Evolutionary conservation across 2,888 invertebrate species (phyloP).

Genomic region (Peribatodes rhomboidaria): DNA sequence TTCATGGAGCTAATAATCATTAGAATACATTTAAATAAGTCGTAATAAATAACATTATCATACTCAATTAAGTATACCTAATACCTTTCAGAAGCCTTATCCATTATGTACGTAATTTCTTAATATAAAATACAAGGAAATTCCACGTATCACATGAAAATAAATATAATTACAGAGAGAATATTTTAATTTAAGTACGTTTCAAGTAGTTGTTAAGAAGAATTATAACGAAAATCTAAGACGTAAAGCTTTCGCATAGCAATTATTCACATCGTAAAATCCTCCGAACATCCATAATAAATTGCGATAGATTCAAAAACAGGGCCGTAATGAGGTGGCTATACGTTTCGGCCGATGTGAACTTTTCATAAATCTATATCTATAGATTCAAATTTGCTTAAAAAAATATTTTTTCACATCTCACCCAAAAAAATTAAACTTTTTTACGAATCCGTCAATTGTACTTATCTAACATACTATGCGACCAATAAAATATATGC

Average conservation of each 20-base stretch:
- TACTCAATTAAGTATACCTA: too few relatives aligned
- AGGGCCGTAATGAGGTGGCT: conserved; percentile 9
- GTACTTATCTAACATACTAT: too few relatives aligned
- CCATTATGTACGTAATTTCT: neutral
- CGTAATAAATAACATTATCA: too few relatives aligned
- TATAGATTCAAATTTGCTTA: too few relatives aligned
- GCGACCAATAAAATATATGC: too few relatives aligned
- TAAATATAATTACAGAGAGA: neutral
- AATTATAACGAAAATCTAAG: conserved; percentile 17
- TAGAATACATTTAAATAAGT: too few relatives aligned
- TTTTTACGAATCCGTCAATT: too few relatives aligned
- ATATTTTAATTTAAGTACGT: conserved; percentile 4
- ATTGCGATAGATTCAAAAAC: conserved; percentile 31
- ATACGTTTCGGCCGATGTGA: neutral
- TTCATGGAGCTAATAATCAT: too few relatives aligned
- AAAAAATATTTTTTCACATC: too few relatives aligned
- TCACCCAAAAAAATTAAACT: too few relatives aligned
- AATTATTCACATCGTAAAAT: conserved; percentile 35
- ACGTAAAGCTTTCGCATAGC: conserved; percentile 26
- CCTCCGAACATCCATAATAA: conserved; percentile 30
- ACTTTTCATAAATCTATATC: neutral
- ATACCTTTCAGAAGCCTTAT: neutral
- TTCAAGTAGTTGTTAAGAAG: conserved; percentile 7
- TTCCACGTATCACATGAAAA: neutral
- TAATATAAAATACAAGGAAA: neutral